phyloP scores from a whole-genome alignment of 2,888 invertebrate species.

The Epinotia nisella region DNA sequence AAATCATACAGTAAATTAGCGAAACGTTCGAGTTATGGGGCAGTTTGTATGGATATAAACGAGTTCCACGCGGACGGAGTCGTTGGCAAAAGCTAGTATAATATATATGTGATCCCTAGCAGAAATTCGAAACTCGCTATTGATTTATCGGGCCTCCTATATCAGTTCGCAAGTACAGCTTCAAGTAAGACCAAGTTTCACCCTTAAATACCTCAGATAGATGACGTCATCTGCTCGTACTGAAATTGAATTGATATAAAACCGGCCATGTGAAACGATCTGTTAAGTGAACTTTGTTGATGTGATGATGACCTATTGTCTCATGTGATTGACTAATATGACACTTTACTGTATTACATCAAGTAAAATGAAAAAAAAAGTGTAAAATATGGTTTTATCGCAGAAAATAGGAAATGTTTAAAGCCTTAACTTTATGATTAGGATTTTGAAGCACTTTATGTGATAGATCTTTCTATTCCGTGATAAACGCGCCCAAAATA shows the following conservation, averaged over 20 bases:
- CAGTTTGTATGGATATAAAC: too few species aligned
- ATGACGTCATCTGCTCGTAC: conserved; percentile 12
- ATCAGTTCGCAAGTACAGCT: neutral
- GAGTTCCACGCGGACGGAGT: too few species aligned
- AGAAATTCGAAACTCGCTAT: neutral
- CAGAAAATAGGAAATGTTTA: neutral
- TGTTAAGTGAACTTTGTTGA: conserved; percentile 19
- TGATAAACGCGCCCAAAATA: neutral
- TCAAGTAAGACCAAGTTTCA: conserved; percentile 6
- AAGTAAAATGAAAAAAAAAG: neutral
- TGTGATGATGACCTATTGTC: conserved; percentile 26
- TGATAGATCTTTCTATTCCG: neutral
- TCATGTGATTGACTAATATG: conserved; percentile 4
- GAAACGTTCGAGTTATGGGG: neutral
- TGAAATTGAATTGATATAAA: conserved; percentile 12
- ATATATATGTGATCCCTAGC: neutral
- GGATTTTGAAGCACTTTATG: too few species aligned
- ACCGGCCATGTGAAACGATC: conserved; percentile 18
- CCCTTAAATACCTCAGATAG: neutral
- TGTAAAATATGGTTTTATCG: neutral
- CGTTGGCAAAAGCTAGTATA: too few species aligned
- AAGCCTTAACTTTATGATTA: neutral
- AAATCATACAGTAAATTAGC: too few species aligned
- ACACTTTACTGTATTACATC: conserved; percentile 4
- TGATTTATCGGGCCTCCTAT: neutral